Evolutionary conservation across 1,140 invertebrate species (phyloP), one percentile per base, ranked within the genome.

Genomic region (Magallana ariakensis): DNA sequence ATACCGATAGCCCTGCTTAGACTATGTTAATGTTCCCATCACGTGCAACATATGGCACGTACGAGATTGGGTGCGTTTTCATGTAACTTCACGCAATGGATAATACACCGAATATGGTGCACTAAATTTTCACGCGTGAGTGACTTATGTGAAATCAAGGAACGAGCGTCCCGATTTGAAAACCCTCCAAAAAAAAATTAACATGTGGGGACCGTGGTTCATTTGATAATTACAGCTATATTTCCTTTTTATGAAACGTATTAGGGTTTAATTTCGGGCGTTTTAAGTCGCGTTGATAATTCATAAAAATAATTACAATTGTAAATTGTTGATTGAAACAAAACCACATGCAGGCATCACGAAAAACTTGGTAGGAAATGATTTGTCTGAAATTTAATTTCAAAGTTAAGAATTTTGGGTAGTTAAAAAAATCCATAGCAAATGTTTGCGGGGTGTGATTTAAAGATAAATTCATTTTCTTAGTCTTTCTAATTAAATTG

Each of bases 11-110:
- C 66, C 6, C 16, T 62, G 58, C 58, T 16, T 62, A n/a, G 16
- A 75, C 22, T 75, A 26, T 75, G 19, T 75, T 75, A 75, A 75
- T 75, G 19, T 22, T 33, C 66, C 19, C 19, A n/a, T 75, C 66
- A 75, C 66, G 66, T 22, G 66, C 33, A 75, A 22, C 66, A 75
- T 75, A 75, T 75, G 66, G 66, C 66, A 75, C 66, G 66, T 75
- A 10, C 66, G 66, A 75, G 22, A 75, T 26, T 9, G 22, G 22
- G 8, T 75, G 66, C 66, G 33, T 33, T 75, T 75, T 75, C 22
- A 22, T 19, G 66, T 75, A 19, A 26, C 66, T 26, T 75, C 66
- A 75, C 1, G 66, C 66, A 75, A 75, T 13, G 22, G 66, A 26
- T 46, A 46, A 46, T 75, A 22, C 22, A 26, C 10, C 22, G 33